Evolutionary conservation across 2,113 vertebrate genomes (phyloP).

Genomic region (Lontra canadensis): DNA sequence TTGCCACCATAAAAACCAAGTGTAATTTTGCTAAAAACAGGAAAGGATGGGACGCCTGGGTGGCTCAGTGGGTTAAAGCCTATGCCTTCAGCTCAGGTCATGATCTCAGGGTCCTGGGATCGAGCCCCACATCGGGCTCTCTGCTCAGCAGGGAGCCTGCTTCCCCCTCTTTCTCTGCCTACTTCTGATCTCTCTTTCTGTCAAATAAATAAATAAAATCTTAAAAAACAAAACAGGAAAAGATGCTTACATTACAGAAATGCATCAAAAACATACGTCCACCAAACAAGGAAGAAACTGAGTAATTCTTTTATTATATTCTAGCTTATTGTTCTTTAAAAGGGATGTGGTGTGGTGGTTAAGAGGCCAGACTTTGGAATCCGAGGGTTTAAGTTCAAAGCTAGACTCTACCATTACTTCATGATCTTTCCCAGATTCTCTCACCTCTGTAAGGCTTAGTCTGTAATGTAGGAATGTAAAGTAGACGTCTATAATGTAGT

Average conservation of each 20-base stretch:
- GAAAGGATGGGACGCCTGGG: neutral
- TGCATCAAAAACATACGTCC: neutral
- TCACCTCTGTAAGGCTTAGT: neutral
- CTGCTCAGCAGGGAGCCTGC: too few species aligned
- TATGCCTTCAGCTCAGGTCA: too few species aligned
- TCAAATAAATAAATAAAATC: too few species aligned
- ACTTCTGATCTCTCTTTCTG: too few species aligned
- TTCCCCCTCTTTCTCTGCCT: too few species aligned
- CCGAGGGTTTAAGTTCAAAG: neutral
- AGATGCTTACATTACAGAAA: neutral
- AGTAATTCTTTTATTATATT: neutral
- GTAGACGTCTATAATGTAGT: neutral
- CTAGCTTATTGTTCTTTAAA: neutral
- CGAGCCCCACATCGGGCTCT: too few species aligned
- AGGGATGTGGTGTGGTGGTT: neutral
- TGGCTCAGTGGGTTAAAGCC: too few species aligned
- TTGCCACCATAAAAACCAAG: neutral
- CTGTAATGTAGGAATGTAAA: neutral
- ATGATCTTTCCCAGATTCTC: neutral
- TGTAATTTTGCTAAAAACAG: neutral
- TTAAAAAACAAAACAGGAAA: neutral
- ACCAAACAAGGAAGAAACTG: neutral
- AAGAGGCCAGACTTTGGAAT: neutral
- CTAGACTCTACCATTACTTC: neutral
- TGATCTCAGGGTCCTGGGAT: too few species aligned